Conservation (phyloP, 1,140 invertebrate genomes). For the Lasioglossum baleicum region DNA sequence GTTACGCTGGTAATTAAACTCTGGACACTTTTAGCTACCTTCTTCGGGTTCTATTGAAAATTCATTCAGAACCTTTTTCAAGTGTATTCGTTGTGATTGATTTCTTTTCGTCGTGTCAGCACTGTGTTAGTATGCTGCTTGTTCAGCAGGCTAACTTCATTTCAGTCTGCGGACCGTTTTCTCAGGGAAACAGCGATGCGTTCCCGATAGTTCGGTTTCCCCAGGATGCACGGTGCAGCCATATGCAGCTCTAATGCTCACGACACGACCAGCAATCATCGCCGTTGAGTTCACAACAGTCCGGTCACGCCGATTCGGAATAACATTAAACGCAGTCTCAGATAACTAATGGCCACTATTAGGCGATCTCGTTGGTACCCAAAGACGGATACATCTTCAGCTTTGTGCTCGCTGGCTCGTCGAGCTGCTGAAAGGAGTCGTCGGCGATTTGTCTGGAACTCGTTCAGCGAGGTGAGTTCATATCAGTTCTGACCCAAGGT, state of each 20-base stretch:
- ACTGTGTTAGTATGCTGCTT: too few species aligned
- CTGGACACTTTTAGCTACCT: too few species aligned
- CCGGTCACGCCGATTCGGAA: constrained; percentile 55
- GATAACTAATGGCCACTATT: constrained; percentile 64
- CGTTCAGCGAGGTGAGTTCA: constrained; percentile 32
- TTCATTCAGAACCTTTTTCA: too few species aligned
- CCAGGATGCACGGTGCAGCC: neutral
- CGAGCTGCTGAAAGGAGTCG: constrained; percentile 57
- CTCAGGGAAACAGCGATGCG: too few species aligned
- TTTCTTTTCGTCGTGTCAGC: too few species aligned
- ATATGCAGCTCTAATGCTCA: neutral
- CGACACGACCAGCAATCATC: constrained; percentile 19
- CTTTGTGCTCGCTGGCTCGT: constrained; percentile 49
- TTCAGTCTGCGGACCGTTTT: too few species aligned
- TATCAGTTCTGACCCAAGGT: constrained; percentile 46
- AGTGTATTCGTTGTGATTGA: too few species aligned
- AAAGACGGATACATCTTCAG: constrained; percentile 62
- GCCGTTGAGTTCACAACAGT: constrained; percentile 8
- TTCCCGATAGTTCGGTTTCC: too few species aligned
- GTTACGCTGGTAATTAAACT: too few species aligned
- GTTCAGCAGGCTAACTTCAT: too few species aligned
- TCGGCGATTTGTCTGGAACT: constrained; percentile 58
- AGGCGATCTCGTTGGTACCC: constrained; percentile 65
- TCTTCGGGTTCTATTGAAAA: too few species aligned
- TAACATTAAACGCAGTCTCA: constrained; percentile 53